Evolutionary conservation across 2,888 invertebrate species (phyloP).

Genomic region (Anoplius nigerrimus): DNA sequence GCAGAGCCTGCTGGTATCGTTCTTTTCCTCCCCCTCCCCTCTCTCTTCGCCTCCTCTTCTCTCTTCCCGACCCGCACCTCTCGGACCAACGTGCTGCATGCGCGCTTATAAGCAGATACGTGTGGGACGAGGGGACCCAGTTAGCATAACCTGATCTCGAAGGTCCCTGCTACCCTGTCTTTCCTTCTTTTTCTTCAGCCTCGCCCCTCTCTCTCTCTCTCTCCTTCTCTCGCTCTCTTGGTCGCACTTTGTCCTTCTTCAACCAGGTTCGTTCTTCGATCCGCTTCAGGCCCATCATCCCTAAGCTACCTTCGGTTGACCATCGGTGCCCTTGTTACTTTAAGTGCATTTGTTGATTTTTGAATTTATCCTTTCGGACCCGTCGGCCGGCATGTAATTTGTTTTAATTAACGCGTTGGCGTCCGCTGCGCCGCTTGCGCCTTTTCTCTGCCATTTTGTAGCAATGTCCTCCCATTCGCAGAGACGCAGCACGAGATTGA

Average conservation of each 20-base stretch:
- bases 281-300: not conserved
- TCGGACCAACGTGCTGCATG: not conserved
- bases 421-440: slow-evolving; percentile 10
- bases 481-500: slow-evolving; percentile 53
- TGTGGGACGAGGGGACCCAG: slow-evolving; percentile 62
- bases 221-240: slow-evolving; percentile 10
- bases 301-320: too few relatives aligned
- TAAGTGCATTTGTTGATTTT: too few relatives aligned
- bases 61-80: not conserved
- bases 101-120: slow-evolving; percentile 52
- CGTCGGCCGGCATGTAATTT: too few relatives aligned
- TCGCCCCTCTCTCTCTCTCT: slow-evolving; percentile 13
- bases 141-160: slow-evolving; percentile 72
- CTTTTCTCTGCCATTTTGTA: slow-evolving; percentile 8
- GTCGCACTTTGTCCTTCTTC: slow-evolving; percentile 13
- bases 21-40: too few relatives aligned
- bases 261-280: slow-evolving; percentile 18
- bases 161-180: slow-evolving; percentile 50
- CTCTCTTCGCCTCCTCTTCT: slow-evolving; percentile 32
- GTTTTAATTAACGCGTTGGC: too few relatives aligned
- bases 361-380: too few relatives aligned
- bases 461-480: not conserved
- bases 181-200: slow-evolving; percentile 29
- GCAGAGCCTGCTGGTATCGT: slow-evolving; percentile 37
- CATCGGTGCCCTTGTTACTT: too few relatives aligned